Percentiles rank a stretch among this genome's conserved stretches.
Conservation (phyloP, 2,113 vertebrate species). For the Pristiophorus japonicus region DNA sequence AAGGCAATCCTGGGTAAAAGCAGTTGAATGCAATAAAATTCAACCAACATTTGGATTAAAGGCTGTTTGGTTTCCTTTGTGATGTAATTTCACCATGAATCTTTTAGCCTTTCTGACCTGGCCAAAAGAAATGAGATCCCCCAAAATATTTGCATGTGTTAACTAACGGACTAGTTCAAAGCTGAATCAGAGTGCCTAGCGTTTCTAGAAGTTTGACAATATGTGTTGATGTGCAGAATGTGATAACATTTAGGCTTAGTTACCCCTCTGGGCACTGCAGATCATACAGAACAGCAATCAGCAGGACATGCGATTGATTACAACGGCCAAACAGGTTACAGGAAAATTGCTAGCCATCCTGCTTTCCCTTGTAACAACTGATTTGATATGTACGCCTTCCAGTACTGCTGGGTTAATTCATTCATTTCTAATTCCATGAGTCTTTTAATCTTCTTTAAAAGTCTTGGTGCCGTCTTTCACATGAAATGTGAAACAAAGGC, state of each 20-base stretch:
- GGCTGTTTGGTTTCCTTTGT: neutral
- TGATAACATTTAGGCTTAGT: neutral
- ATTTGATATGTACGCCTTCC: neutral
- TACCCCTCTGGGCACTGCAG: neutral
- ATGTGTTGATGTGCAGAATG: neutral
- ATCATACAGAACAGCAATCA: neutral
- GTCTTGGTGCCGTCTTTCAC: no score
- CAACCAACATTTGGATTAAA: neutral
- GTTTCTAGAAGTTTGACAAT: neutral
- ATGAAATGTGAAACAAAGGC: no score
- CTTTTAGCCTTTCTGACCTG: neutral
- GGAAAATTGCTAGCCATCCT: neutral
- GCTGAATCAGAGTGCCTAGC: neutral
- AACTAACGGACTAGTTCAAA: neutral
- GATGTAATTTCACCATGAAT: neutral
- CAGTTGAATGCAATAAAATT: neutral
- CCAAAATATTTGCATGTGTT: neutral
- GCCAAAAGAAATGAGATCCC: neutral
- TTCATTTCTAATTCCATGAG: no score
- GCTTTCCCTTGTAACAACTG: neutral
- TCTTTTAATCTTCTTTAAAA: no score
- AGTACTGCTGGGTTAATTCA: neutral
- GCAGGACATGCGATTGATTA: neutral
- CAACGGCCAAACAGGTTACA: neutral
- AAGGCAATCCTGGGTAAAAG: neutral